Percentiles rank a stretch among this genome's conserved stretches.
These are phyloP conservation scores for Coelinius sp. DNA, from an alignment of 2,888 invertebrate species.

Conservation along the genomic window DNA sequence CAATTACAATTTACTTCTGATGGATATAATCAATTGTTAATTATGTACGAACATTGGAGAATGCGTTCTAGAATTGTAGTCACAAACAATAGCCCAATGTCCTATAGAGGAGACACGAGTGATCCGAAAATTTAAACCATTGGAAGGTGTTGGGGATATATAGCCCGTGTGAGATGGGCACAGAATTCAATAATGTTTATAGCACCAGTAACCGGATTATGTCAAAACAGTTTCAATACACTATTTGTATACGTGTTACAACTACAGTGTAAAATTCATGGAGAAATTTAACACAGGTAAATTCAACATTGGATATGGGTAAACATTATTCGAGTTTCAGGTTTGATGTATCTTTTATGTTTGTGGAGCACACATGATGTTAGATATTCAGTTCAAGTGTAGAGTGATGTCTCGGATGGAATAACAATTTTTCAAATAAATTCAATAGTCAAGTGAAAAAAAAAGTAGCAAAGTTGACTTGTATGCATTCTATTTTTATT, in stretches of 20 bases:
- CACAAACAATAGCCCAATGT: neutral
- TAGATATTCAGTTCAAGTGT: neutral
- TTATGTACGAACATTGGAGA: neutral
- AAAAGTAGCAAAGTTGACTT: too few species aligned
- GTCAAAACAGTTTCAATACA: conserved; percentile 8
- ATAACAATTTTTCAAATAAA: neutral
- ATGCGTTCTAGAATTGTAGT: neutral
- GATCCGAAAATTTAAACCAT: neutral
- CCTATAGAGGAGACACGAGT: neutral
- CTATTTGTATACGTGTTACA: conserved; percentile 11
- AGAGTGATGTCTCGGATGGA: neutral
- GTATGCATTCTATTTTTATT: too few species aligned
- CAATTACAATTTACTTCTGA: neutral
- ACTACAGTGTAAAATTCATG: neutral
- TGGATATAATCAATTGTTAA: neutral
- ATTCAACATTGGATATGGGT: conserved; percentile 1
- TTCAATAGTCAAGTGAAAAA: too few species aligned
- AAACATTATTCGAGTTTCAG: neutral
- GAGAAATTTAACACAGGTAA: neutral
- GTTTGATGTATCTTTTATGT: conserved; percentile 3
- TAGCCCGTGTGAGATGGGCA: neutral
- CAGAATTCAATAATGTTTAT: conserved; percentile 22
- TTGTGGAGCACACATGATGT: neutral
- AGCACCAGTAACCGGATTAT: neutral
- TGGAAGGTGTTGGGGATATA: neutral